Evolutionary conservation across 2,797 vertebrate genomes (phyloP).

Genomic region (Rhinogobio ventralis): DNA sequence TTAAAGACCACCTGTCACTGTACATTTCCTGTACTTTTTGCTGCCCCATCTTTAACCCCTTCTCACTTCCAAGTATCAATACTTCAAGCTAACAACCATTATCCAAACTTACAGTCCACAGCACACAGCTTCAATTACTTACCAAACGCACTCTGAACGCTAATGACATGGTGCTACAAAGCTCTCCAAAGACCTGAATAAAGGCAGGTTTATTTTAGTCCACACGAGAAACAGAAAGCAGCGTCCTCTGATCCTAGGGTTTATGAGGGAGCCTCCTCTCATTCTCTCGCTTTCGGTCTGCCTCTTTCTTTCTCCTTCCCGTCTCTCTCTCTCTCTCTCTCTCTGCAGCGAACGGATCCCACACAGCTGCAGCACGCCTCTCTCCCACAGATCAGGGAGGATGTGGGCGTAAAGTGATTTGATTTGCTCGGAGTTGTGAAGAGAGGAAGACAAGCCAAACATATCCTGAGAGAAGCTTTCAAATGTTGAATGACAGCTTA

Average conservation of each 20-base stretch:
- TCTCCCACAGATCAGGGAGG: slow-evolving; percentile 67
- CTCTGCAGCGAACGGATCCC: slow-evolving; percentile 48
- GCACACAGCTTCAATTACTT: slow-evolving; percentile 38
- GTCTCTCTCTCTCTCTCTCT: slow-evolving; percentile 15
- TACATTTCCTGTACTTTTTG: not conserved
- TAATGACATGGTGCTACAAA: slow-evolving; percentile 20
- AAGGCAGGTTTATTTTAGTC: slow-evolving; percentile 40
- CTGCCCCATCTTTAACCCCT: slow-evolving; percentile 15
- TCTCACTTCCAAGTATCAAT: slow-evolving; percentile 28
- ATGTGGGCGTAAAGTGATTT: slow-evolving; percentile 73
- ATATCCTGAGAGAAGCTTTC: slow-evolving; percentile 53
- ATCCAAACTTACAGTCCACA: slow-evolving; percentile 29
- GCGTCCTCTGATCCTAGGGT: slow-evolving; percentile 12
- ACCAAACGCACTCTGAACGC: slow-evolving; percentile 38
- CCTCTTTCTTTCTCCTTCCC: slow-evolving; percentile 47
- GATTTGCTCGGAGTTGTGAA: slow-evolving; percentile 66
- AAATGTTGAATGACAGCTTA: slow-evolving; percentile 37
- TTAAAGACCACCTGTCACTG: slow-evolving; percentile 47
- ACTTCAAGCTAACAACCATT: slow-evolving; percentile 15
- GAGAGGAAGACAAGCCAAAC: slow-evolving; percentile 60
- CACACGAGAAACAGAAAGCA: slow-evolving; percentile 34
- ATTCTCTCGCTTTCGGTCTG: slow-evolving; percentile 34
- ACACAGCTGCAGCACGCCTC: slow-evolving; percentile 60
- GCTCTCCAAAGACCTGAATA: slow-evolving; percentile 1
- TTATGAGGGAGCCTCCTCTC: slow-evolving; percentile 23